Evolutionary conservation across 2,888 invertebrate species (phyloP).

Genomic region (Calameuta pallipes): DNA sequence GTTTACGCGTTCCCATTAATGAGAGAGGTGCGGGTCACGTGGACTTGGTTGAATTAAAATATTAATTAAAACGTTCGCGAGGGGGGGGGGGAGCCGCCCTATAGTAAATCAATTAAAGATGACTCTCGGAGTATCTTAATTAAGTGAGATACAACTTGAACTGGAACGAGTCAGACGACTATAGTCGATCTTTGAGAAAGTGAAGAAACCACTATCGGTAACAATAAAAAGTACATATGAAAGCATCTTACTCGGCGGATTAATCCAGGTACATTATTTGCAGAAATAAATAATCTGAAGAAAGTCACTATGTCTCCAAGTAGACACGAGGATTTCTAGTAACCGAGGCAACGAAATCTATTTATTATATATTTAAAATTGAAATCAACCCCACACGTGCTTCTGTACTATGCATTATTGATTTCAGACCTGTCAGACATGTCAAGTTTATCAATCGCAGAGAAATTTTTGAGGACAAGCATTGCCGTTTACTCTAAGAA

Average conservation of each 20-base stretch:
- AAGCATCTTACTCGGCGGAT: background rate
- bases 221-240: background rate
- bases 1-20: constrained; percentile 8
- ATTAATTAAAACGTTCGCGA: constrained; percentile 23
- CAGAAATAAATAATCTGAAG: background rate
- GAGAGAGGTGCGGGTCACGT: background rate
- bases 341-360: background rate
- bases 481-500: background rate
- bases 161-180: background rate
- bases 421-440: background rate
- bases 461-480: background rate
- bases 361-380: background rate
- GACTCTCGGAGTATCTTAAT: constrained; percentile 19
- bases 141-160: constrained; percentile 9
- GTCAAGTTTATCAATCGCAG: background rate
- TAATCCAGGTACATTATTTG: background rate
- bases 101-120: constrained; percentile 26
- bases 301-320: background rate
- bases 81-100: background rate
- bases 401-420: background rate
- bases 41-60: constrained; percentile 19
- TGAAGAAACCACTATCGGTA: background rate
- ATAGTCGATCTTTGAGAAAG: background rate
- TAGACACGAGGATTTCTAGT: background rate
- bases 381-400: background rate